Conservation (phyloP, 2,113 vertebrate genomes). For the Muscicapa adusta region DNA sequence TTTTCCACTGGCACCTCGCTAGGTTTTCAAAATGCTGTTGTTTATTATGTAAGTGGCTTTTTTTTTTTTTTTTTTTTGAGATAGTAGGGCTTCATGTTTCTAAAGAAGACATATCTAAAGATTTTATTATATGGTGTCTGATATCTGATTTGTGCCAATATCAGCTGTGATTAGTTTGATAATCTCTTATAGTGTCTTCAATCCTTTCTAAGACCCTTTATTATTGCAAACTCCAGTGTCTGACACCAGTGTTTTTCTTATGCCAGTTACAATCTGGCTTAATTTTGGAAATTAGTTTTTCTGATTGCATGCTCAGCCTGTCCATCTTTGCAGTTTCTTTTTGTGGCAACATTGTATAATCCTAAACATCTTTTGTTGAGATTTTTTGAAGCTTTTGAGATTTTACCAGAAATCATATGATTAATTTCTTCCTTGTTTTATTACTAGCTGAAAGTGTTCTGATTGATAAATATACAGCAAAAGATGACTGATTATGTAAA, state of each 20-base stretch:
- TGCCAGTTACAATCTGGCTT: background rate
- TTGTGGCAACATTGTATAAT: background rate
- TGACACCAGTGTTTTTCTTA: background rate
- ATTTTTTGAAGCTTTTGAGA: background rate
- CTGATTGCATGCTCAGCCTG: background rate
- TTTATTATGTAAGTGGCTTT: background rate
- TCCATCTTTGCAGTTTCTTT: background rate
- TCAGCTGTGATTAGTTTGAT: background rate
- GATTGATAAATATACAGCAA: background rate
- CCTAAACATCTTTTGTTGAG: background rate
- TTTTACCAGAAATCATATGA: background rate
- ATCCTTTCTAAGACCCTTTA: background rate
- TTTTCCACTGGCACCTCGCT: background rate
- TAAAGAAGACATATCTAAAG: background rate
- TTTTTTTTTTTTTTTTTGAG: background rate
- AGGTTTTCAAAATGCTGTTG: background rate
- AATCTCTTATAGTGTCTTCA: background rate
- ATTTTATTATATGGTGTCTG: background rate
- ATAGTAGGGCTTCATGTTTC: background rate
- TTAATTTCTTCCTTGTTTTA: background rate
- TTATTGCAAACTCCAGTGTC: background rate
- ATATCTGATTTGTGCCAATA: background rate
- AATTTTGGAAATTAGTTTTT: constrained; percentile 5
- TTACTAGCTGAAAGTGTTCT: background rate
- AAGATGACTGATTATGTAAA: background rate